Evolutionary conservation across 2,888 invertebrate species (phyloP).

Genomic region (Leptothorax acervorum): DNA sequence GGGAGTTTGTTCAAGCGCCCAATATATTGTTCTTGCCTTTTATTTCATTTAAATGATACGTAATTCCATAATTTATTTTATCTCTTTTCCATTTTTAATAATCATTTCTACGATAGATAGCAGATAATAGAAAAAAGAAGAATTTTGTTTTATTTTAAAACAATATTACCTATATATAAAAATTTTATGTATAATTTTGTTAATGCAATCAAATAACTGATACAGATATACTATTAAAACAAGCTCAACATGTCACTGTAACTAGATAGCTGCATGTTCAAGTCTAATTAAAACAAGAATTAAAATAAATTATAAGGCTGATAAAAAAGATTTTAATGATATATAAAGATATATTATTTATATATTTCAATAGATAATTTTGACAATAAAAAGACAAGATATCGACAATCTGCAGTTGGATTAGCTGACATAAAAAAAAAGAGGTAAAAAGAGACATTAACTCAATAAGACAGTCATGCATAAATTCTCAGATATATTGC

Average conservation of each 20-base stretch:
- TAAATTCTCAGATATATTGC: conserved; percentile 10
- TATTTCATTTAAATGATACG: not conserved
- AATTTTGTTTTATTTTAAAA: not conserved
- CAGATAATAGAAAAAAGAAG: not conserved
- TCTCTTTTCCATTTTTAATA: not conserved
- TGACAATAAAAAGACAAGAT: conserved; percentile 1
- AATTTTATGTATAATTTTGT: not conserved
- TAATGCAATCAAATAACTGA: not conserved
- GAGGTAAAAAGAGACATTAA: not conserved
- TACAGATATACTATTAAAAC: not conserved
- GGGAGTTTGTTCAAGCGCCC: not conserved
- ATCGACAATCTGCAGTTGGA: not conserved
- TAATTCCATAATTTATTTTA: not conserved
- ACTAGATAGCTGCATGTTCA: not conserved
- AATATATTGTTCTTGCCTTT: not conserved
- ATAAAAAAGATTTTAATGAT: not conserved
- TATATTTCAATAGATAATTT: conserved; percentile 14
- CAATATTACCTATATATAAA: not conserved
- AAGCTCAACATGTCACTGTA: not conserved
- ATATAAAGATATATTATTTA: not conserved
- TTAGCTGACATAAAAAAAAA: not conserved
- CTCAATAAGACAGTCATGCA: not conserved
- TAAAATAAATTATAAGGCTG: not conserved
- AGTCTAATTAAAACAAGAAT: not conserved
- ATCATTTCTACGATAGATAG: not conserved